Base-by-base conservation (phyloP, 2,113 vertebrate genomes). In the Zosterops pallidus region DNA sequence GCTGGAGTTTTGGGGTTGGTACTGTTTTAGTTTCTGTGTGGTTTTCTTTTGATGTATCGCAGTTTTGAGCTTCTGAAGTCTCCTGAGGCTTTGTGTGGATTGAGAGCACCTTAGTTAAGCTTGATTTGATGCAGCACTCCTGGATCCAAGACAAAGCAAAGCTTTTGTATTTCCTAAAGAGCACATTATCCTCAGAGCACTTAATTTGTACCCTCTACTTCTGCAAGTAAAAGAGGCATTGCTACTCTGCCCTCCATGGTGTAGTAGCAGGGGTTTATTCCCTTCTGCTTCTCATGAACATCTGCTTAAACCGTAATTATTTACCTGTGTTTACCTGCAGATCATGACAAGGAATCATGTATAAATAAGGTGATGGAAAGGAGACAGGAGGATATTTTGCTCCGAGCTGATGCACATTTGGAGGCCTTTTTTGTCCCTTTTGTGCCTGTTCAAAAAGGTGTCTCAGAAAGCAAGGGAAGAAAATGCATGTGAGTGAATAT, bases 291-390 rank as follows among this genome's bases (percentile, higher is more conserved):
- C 4, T 5, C 22, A 33, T 49, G 46, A 14, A 17, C 22, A 12
- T 55, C 42, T 63, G 56, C 94, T 82, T 93, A 91, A 92, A 90
- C 80, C 49, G 31, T 50, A 71, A 71, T 95, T 97, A 94, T 92
- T 97, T 94, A 92, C 96, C 77, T 96, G 33, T 86, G 64, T 90
- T 96, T 86, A 79, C 74, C n/a, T 79, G 59, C 81, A 90, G 80
- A 86, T 59, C 57, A 80, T 85, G 62, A 84, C 86, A 56, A 94
- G 60, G 26, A 74, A 68, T 64, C 26, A 63, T 67, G 9, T 68
- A 78, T 80, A 75, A 96, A 86, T 62, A 89, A 29, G 69, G 62
- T 86, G 69, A 91, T 96, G 92, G 92, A 97, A 97, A 92, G 76
- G 80, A 90, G 47, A 37, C 9, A 22, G 42, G 37, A 89, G 81